These are phyloP conservation scores for Lacanobia wlatinum DNA, from an alignment of 2,888 invertebrate species.

Conservation along the genomic window DNA sequence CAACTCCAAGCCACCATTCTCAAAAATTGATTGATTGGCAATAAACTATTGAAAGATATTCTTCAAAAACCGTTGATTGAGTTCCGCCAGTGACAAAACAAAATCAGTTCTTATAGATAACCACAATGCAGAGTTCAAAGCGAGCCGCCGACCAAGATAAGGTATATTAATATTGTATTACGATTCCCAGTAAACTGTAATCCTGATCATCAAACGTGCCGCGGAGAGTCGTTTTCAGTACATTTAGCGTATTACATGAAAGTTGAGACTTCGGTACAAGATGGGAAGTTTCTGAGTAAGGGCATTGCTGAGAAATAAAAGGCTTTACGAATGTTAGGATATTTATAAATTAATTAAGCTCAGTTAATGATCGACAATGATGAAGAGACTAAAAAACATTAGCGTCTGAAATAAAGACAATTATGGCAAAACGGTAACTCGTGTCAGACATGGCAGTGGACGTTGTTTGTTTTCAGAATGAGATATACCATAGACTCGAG, in stretches of 20 bases:
- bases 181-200: constrained; percentile 77
- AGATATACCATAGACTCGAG: too few relatives aligned
- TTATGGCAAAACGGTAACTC: too few relatives aligned
- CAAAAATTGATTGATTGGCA: too few relatives aligned
- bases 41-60: not conserved
- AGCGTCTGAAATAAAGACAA: too few relatives aligned
- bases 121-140: constrained; percentile 60
- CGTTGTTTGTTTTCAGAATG: too few relatives aligned
- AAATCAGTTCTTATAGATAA: constrained; percentile 61
- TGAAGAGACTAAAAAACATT: too few relatives aligned
- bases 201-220: constrained; percentile 72
- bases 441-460: too few relatives aligned
- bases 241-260: constrained; percentile 65
- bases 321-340: not conserved
- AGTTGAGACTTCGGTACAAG: constrained; percentile 63
- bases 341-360: not conserved
- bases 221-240: constrained; percentile 69
- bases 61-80: constrained; percentile 11
- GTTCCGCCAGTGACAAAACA: constrained; percentile 42
- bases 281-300: constrained; percentile 37
- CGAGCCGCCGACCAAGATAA: constrained; percentile 67
- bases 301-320: constrained; percentile 30
- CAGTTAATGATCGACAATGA: too few relatives aligned
- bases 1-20: too few relatives aligned
- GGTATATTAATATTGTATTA: constrained; percentile 75